Conservation (phyloP, 2,888 invertebrate genomes). For the Cosmia pyralina region DNA sequence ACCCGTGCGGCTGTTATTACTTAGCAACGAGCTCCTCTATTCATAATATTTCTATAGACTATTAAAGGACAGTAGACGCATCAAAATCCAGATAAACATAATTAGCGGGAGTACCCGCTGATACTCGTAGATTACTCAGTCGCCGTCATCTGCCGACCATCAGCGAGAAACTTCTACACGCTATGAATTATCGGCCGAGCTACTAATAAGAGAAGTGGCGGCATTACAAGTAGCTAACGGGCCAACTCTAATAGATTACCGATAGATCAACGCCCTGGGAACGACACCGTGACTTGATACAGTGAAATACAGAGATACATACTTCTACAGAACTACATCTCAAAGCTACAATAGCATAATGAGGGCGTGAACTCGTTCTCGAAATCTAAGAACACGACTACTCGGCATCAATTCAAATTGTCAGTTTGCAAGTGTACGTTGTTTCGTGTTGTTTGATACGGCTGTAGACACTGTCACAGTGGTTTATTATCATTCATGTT, state of each 20-base stretch:
- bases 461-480: constrained; percentile 36
- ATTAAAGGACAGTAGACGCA: neutral
- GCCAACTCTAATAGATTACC: constrained; percentile 60
- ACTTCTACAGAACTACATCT: neutral
- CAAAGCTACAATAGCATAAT: constrained; percentile 19
- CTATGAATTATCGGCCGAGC: constrained; percentile 53
- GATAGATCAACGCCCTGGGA: constrained; percentile 62
- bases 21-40: neutral
- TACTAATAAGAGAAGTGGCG: constrained; percentile 62
- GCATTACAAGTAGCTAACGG: constrained; percentile 52
- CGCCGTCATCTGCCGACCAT: constrained; percentile 28
- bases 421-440: constrained; percentile 17
- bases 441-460: constrained; percentile 22
- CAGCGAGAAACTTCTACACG: constrained; percentile 41
- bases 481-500: constrained; percentile 39
- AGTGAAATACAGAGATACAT: neutral
- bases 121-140: constrained; percentile 6
- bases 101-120: constrained; percentile 12
- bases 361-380: constrained; percentile 23
- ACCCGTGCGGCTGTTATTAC: too few species aligned
- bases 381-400: constrained; percentile 20
- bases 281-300: constrained; percentile 6
- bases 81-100: constrained; percentile 16
- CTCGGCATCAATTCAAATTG: constrained; percentile 36
- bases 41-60: neutral